Evolutionary conservation across 2,888 invertebrate genomes (phyloP), one percentile per base, ranked within the genome.

Genomic region (Timema podura): DNA sequence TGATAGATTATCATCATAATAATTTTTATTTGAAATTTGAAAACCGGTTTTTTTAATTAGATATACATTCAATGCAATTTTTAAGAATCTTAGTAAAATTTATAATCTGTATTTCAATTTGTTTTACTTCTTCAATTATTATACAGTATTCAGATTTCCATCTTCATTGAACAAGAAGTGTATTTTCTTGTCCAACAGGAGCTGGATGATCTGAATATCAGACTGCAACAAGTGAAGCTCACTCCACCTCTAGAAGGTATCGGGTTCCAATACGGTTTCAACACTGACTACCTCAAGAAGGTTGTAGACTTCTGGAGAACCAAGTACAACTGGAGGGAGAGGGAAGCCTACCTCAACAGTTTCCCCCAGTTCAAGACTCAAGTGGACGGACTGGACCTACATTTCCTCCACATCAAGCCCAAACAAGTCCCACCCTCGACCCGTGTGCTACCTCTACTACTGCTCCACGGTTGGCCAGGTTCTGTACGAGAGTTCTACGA

Each of bases 391-490:
- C 77, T 91, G 72, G 86, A 88, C 75, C 85, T 95, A 69, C 94
- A 95, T 80, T 95, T 87, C 78, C 83, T 93, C 68, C 91, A 88
- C 76, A 86, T 86, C 0, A 88, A 87, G 76, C 90, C 91, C 0
- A 82, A 76, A 78, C 74, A 81, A 81, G 59, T 80, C 69, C 76
- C 78, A 48, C 81, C 82, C 74, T 79, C 81, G 73, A 78, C 69
- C 67, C 81, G 81, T 75, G 84, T 87, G 0, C 75, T 89, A 0
- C 92, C 94, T 0, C 74, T 95, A 10, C 79, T 95, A 5, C 70
- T 95, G 64, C 79, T 91, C 16, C 94, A 95, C 75, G 93, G 95
- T 30, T 95, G 95, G 95, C 95, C 95, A 0, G 92, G 93, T 3
- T 91, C 91, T 0, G 80, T 94, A 1, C 85, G 89, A 6, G 93